Evolutionary conservation across 2,113 vertebrate species (phyloP), one percentile per base, ranked within the genome.

Genomic region (Pterocles burchelli): DNA sequence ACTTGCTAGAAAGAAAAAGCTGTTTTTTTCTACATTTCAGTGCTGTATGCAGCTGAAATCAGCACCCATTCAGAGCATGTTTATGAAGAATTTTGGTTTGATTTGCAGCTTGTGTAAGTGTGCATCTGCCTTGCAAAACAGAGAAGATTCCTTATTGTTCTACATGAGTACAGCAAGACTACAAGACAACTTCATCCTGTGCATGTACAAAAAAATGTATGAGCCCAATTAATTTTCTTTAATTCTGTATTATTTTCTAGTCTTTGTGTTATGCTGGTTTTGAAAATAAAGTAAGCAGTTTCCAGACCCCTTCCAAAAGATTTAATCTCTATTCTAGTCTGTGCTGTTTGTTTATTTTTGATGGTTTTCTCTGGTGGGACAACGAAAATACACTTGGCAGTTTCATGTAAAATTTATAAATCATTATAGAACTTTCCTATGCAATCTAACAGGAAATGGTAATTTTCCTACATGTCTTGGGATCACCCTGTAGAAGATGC

Each of bases 91-190:
- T 86, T 90, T 88, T 67, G 41, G 85, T 88, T 93, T 96, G 85
- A 94, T 97, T 96, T 93, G 85, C 76, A 90, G 78, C 79, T 93
- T 92, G 63, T 96, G 63, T 96, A 95, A 93, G 92, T 85, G 93
- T 61, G 61, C 63, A 91, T 83, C 82, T 93, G 85, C 33, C 67
- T 93, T 82, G 72, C 75, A 96, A 96, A 97, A 95, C 57, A 89
- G 92, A 81, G 93, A 89, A 95, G 93, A 97, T 95, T 97, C 65
- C 83, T 90, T 92, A 95, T 97, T 97, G 94, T 97, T 95, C 89
- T 81, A 51, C 59, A 72, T 71, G 68, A 3, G 8, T 61, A 75
- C 61, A 71, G 68, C 45, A 89, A 84, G 68, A 71, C 85, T 92
- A 76, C 59, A 88, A 81, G 88, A 90, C 80, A 88, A 62, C 87